Percentiles rank a stretch among this genome's conserved stretches.
Conservation (phyloP, 2,888 invertebrate genomes). For the Myopa testacea region DNA sequence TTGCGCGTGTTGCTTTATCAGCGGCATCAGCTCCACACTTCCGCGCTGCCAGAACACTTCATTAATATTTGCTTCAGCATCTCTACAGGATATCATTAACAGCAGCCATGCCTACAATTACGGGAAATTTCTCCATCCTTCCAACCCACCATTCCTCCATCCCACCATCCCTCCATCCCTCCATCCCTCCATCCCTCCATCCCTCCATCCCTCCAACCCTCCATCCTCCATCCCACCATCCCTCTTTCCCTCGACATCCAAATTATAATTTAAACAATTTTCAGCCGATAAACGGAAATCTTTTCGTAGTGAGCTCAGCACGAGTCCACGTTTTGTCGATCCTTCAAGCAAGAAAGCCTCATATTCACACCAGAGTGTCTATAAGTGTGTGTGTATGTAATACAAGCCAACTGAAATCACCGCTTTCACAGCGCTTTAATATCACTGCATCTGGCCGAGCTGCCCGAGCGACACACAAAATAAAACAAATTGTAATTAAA, state of each 20-base stretch:
- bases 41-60: slow-evolving; percentile 6
- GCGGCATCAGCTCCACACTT: not conserved
- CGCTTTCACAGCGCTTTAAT: not conserved
- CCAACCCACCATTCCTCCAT: not conserved
- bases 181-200: not conserved
- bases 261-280: too few relatives aligned
- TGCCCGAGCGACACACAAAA: not conserved
- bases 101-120: not conserved
- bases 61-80: slow-evolving; percentile 7
- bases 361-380: not conserved
- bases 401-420: not conserved
- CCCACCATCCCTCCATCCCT: not conserved
- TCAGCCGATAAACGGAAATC: too few relatives aligned
- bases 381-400: not conserved
- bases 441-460: not conserved
- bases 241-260: not conserved
- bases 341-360: not conserved
- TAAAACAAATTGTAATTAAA: slow-evolving; percentile 29
- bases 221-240: not conserved
- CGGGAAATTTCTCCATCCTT: not conserved
- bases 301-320: not conserved
- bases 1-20: slow-evolving; percentile 28
- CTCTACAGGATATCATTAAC: not conserved
- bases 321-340: not conserved
- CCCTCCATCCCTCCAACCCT: not conserved